Conservation (phyloP, 2,113 vertebrate genomes). For the Polypterus senegalus region DNA sequence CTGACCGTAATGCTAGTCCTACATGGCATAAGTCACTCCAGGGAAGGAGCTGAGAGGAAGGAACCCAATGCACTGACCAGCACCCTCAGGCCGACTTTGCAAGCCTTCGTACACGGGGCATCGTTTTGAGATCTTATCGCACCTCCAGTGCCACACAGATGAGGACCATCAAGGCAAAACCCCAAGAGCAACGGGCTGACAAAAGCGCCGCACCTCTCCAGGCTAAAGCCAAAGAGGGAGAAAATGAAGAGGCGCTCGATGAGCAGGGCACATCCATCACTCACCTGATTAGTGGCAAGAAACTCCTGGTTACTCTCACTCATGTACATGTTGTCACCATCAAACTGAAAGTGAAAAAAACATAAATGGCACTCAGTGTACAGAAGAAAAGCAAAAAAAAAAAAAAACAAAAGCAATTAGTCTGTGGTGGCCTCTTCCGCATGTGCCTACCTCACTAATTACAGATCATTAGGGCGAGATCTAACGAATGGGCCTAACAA, state of each 20-base stretch:
- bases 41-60: too few relatives aligned
- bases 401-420: constrained; percentile 35
- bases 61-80: too few relatives aligned
- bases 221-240: not conserved
- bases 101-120: too few relatives aligned
- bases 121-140: too few relatives aligned
- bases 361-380: constrained; percentile 16
- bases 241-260: not conserved
- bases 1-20: too few relatives aligned
- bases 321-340: constrained; percentile 98
- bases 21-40: too few relatives aligned
- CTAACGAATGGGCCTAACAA: constrained; percentile 27
- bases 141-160: too few relatives aligned
- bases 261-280: constrained; percentile 17
- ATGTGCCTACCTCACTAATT: constrained; percentile 41
- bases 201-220: too few relatives aligned
- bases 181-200: too few relatives aligned
- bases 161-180: too few relatives aligned
- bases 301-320: constrained; percentile 93
- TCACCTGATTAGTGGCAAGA: constrained; percentile 87
- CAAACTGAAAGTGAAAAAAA: constrained; percentile 67
- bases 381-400: constrained; percentile 9
- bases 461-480: constrained; percentile 50
- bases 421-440: too few relatives aligned
- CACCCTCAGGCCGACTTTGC: too few relatives aligned